These are phyloP conservation scores for Andricus grossulariae DNA, from an alignment of 1,140 invertebrate genomes.

Conservation along the genomic window DNA sequence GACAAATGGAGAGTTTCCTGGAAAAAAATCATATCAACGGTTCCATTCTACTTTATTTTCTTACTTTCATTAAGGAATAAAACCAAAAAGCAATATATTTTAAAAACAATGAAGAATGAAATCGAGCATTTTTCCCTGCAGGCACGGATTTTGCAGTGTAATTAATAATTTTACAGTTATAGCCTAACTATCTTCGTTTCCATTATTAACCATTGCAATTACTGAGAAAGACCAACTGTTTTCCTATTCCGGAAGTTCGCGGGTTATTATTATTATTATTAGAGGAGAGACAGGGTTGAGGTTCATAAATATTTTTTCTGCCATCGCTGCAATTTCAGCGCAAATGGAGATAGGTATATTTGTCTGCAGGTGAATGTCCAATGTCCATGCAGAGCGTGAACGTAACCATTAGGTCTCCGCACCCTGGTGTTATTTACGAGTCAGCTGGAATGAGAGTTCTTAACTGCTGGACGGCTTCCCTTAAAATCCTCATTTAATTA, in stretches of 20 bases:
- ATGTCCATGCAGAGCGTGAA: conserved; percentile 28
- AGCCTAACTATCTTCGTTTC: too few relatives aligned
- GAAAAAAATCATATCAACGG: too few relatives aligned
- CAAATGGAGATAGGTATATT: conserved; percentile 25
- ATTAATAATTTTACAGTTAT: too few relatives aligned
- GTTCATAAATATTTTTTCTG: conserved; percentile 18
- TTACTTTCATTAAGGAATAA: too few relatives aligned
- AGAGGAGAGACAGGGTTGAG: conserved; percentile 1
- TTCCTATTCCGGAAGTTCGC: conserved; percentile 3
- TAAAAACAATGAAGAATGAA: conserved; percentile 9
- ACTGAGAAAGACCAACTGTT: conserved; percentile 11
- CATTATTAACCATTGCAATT: too few relatives aligned
- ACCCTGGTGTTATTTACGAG: conserved; percentile 23
- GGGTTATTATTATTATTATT: conserved; percentile 26
- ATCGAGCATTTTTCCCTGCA: not conserved
- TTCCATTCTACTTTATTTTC: too few relatives aligned
- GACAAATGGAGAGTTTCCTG: too few relatives aligned
- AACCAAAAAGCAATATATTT: not conserved
- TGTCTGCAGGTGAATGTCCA: conserved; percentile 30
- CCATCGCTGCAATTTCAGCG: conserved; percentile 19
- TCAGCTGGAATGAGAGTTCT: conserved; percentile 15
- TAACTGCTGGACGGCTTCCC: conserved; percentile 16
- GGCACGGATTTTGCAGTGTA: too few relatives aligned
- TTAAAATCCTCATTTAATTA: conserved; percentile 32
- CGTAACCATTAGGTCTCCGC: conserved; percentile 20